Evolutionary conservation across 2,113 vertebrate species (phyloP), one percentile per base, ranked within the genome.

Genomic region (Silurus meridionalis): DNA sequence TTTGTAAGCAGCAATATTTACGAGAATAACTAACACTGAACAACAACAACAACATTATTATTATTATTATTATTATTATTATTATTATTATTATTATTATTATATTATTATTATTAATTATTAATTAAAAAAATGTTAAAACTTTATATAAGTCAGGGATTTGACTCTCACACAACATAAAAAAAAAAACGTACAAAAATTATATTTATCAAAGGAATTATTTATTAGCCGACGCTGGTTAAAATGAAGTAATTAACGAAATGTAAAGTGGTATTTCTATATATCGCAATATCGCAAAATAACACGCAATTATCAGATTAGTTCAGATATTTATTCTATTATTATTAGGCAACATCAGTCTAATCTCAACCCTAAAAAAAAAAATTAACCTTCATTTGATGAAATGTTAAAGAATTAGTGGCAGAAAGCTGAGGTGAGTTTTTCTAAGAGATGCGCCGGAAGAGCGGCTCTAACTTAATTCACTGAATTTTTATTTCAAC

Each of bases 381-480:
- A 28, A 37, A 5, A 0, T 37, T 14, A 80, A 80, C 23, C 10
- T 25, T 78, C 1, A 37, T 25, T 78, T 58, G 1, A 21, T 2
- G 28, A 60, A 46, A 23, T 19, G n/a, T 10, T 67, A 55, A 53
- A 1, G 9, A 37, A 55, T 17, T 23, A 69, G 50, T 55, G 10
- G 83, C 69, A 74, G 55, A 75, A 25, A 74, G 37, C 53, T 77
- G 71, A 25, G 64, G 66, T 21, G 17, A 58, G 52, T 46, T 71
- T 83, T 57, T 46, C 66, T 57, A 8, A 71, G 64, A 58, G n/a
- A 46, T 55, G 55, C 57, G 5, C 61, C 60, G 80, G 37, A 64
- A 83, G 8, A 67, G 63, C 50, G n/a, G 64, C 50, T 69, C 23
- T 83, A 69, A 83, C 50, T 80, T 80, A 17, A 80, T 80, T 80